These are phyloP conservation scores for Bombylius major DNA, from an alignment of 2,888 invertebrate species.

Conservation along the genomic window DNA sequence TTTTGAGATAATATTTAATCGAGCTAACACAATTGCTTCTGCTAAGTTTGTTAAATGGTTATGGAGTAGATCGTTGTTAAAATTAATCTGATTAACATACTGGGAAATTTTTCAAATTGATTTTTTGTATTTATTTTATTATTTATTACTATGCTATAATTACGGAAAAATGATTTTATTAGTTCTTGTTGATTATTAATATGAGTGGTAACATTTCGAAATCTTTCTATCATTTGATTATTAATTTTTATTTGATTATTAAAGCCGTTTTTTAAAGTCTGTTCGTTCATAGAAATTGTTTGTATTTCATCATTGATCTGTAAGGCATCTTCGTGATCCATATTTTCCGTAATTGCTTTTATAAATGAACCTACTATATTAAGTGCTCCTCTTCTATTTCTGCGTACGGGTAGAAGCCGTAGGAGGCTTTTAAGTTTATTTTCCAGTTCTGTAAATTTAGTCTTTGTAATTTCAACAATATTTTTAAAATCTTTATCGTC, in stretches of 20 bases:
- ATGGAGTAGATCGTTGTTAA: neutral
- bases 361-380: too few relatives aligned
- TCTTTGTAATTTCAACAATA: neutral
- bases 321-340: too few relatives aligned
- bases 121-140: neutral
- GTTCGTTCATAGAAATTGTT: too few relatives aligned
- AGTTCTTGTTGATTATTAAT: neutral
- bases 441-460: neutral
- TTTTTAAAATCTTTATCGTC: neutral
- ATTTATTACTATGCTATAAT: neutral
- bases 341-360: too few relatives aligned
- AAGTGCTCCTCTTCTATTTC: too few relatives aligned
- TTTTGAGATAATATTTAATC: constrained; percentile 1
- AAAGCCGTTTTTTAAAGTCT: too few relatives aligned
- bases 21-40: neutral
- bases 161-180: neutral
- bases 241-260: neutral
- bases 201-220: neutral
- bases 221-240: neutral
- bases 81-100: neutral
- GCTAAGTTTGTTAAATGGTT: neutral
- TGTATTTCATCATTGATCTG: too few relatives aligned
- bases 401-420: too few relatives aligned
- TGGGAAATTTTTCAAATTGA: neutral
- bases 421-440: neutral